These are phyloP conservation scores for Isurus oxyrinchus DNA, from an alignment of 2,113 vertebrate species.

Conservation along the genomic window DNA sequence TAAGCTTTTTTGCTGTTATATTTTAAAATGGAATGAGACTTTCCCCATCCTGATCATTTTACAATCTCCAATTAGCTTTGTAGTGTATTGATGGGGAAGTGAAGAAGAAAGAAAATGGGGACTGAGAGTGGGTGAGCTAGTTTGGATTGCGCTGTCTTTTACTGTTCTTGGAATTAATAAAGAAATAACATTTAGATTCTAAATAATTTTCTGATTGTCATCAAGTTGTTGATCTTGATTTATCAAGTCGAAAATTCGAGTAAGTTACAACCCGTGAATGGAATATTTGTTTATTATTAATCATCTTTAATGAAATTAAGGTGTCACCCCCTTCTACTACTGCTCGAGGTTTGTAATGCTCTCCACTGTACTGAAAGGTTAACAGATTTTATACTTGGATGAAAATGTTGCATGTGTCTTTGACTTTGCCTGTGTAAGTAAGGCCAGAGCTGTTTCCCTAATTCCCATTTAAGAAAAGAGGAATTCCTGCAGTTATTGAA, in stretches of 20 bases:
- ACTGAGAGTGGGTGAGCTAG: neutral
- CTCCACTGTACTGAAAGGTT: neutral
- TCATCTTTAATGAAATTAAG: neutral
- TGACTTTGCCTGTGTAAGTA: neutral
- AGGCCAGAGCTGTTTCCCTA: neutral
- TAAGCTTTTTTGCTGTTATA: neutral
- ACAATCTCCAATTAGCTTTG: neutral
- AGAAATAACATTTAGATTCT: neutral
- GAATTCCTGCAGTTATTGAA: neutral
- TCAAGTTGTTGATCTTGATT: neutral
- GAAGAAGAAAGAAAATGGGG: neutral
- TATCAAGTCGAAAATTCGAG: neutral
- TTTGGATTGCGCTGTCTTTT: neutral
- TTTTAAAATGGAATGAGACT: neutral
- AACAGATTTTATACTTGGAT: neutral
- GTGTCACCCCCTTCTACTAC: neutral
- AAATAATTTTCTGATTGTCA: neutral
- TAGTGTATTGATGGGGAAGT: neutral
- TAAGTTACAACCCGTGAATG: neutral
- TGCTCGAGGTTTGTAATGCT: neutral
- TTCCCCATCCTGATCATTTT: neutral
- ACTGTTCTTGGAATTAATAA: neutral
- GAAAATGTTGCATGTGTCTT: neutral
- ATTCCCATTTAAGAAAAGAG: neutral
- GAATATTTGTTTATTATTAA: neutral